These are phyloP conservation scores for Antedon bifida DNA, from an alignment of 35 echinoderm and acorn worm species.

Conservation along the genomic window DNA sequence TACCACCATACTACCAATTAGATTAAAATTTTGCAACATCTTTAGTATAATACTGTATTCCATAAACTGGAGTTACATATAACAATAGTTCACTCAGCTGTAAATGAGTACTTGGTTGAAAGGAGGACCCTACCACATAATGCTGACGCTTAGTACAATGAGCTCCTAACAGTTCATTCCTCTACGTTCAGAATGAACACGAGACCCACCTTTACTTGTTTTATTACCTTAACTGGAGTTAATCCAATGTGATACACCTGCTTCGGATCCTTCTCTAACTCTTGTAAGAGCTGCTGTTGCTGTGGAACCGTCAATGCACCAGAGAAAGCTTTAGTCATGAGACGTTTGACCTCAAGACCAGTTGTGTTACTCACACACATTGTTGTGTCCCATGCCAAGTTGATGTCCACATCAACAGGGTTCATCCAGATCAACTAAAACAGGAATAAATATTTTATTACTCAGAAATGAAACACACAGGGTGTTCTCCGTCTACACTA, in stretches of 20 bases:
- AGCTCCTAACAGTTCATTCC: no score
- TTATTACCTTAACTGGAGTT: slow-evolving; percentile 73
- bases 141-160: no score
- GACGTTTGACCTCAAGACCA: slow-evolving; percentile 65
- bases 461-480: neutral
- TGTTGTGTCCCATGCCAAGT: slow-evolving; percentile 60
- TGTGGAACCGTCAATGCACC: slow-evolving; percentile 59
- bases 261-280: slow-evolving; percentile 92
- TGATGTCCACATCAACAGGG: slow-evolving; percentile 47
- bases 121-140: no score
- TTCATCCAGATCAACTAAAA: slow-evolving; percentile 75
- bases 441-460: neutral
- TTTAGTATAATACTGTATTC: no score
- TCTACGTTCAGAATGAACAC: neutral
- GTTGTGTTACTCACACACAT: slow-evolving; percentile 91
- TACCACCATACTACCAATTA: no score
- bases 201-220: neutral
- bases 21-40: no score
- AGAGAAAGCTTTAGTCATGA: slow-evolving; percentile 91
- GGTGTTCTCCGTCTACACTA: no score
- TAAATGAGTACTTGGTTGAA: no score
- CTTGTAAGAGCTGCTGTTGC: slow-evolving; percentile 83
- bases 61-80: no score
- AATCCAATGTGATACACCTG: slow-evolving; percentile 91
- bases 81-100: no score